Percentiles rank a stretch among this genome's conserved stretches.
Evolutionary conservation across 2,888 invertebrate species (phyloP).

Genomic region (Hartigia nigra): DNA sequence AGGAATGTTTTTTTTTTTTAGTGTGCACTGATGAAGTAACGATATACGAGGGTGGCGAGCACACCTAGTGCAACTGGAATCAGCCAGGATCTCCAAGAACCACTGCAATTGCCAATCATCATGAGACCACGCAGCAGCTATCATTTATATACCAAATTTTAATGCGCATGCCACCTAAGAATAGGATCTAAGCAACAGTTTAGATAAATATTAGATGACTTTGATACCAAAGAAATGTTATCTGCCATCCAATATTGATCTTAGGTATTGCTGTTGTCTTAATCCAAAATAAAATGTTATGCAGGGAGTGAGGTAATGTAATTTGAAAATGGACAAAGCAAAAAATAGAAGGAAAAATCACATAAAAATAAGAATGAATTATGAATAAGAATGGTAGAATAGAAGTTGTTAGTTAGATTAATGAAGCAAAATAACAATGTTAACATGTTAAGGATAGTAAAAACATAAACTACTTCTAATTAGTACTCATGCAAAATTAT

Average conservation of each 20-base stretch:
- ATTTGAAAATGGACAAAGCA: not conserved
- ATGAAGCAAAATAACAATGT: not conserved
- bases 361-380: not conserved
- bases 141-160: slow-evolving; percentile 31
- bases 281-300: not conserved
- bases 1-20: slow-evolving; percentile 39
- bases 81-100: slow-evolving; percentile 67
- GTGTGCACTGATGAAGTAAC: slow-evolving; percentile 63
- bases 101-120: slow-evolving; percentile 64
- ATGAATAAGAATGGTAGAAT: not conserved
- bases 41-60: slow-evolving; percentile 65
- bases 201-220: not conserved
- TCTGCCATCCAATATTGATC: not conserved
- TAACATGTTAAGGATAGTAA: not conserved
- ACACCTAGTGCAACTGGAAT: slow-evolving; percentile 66
- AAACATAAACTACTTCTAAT: not conserved
- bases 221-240: not conserved
- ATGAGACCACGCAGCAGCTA: slow-evolving; percentile 56
- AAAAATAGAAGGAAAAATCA: not conserved
- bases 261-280: not conserved
- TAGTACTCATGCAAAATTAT: slow-evolving; percentile 6
- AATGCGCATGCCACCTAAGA: not conserved
- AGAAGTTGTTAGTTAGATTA: not conserved
- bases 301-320: not conserved
- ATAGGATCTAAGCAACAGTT: not conserved